A percentile compares a stretch with the other conserved stretches of the same genome.
These are phyloP conservation scores for Yponomeuta malinellus DNA, from an alignment of 2,888 invertebrate species.

Conservation along the genomic window DNA sequence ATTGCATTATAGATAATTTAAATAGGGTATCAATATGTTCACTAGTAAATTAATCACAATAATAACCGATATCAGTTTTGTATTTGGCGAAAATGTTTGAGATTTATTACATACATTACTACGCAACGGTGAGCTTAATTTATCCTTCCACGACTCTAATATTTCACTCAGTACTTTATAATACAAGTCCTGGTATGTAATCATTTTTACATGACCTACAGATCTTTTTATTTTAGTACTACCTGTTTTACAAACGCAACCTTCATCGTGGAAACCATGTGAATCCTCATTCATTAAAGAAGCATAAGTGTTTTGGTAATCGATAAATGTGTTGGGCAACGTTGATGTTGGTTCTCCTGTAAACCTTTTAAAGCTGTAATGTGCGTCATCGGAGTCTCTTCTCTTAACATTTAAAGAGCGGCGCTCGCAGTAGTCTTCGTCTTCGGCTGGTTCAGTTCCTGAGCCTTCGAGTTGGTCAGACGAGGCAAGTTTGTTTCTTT, in stretches of 20 bases:
- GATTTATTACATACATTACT: neutral
- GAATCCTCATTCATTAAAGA: neutral
- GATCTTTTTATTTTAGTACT: neutral
- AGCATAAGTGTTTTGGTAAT: neutral
- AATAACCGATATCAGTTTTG: neutral
- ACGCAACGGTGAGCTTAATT: constrained; percentile 16
- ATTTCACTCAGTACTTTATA: constrained; percentile 35
- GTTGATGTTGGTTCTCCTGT: neutral
- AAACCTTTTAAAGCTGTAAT: neutral
- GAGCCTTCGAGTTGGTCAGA: constrained; percentile 9
- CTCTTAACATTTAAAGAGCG: constrained; percentile 29
- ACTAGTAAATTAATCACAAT: constrained; percentile 2
- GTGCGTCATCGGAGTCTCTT: constrained; percentile 7
- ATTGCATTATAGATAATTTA: neutral
- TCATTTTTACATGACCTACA: constrained; percentile 17
- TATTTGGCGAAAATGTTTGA: neutral
- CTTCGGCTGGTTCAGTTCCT: constrained; percentile 25
- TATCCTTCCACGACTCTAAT: constrained; percentile 27
- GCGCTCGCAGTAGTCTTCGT: constrained; percentile 64
- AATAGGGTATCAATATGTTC: neutral
- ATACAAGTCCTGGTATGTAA: constrained; percentile 37
- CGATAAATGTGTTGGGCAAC: neutral
- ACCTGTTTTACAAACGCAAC: neutral
- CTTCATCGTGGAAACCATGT: neutral
- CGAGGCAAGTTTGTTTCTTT: constrained; percentile 44